A percentile compares a stretch with the other conserved stretches of the same genome.
Conservation (phyloP, 2,113 vertebrate genomes). For the Agapornis roseicollis region DNA sequence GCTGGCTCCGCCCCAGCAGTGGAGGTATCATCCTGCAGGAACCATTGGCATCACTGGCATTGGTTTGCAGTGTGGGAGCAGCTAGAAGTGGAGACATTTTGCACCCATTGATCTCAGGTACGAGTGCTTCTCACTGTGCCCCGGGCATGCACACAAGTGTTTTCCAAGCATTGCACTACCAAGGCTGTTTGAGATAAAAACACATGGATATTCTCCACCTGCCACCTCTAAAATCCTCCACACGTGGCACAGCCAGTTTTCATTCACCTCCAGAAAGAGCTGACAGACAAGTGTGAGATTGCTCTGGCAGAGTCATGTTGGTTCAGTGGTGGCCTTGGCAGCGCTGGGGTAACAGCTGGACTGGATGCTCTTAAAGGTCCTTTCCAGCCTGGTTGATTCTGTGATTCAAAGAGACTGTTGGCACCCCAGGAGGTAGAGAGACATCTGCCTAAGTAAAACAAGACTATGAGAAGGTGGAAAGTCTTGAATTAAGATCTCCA, state of each 20-base stretch:
- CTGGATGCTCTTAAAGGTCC: neutral
- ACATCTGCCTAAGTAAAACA: neutral
- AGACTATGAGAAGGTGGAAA: neutral
- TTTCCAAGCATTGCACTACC: neutral
- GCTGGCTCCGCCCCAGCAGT: neutral
- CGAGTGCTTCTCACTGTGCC: neutral
- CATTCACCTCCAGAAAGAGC: neutral
- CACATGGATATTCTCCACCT: neutral
- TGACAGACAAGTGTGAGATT: neutral
- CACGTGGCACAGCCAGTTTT: neutral
- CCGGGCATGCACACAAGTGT: fast-evolving
- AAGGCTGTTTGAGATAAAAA: neutral
- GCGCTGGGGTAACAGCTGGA: neutral
- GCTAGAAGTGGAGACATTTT: neutral
- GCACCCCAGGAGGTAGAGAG: neutral
- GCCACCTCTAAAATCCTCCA: neutral
- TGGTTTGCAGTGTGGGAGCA: fast-evolving
- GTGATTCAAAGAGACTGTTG: neutral
- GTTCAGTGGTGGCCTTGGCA: neutral
- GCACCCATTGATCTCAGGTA: fast-evolving
- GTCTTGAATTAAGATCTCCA: neutral
- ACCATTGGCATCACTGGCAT: fast-evolving
- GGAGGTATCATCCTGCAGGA: neutral
- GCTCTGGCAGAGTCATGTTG: neutral
- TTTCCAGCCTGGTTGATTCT: neutral